Percentiles rank a stretch among this genome's conserved stretches.
Evolutionary conservation across 2,113 vertebrate species (phyloP).

Genomic region (Zosterops lateralis): DNA sequence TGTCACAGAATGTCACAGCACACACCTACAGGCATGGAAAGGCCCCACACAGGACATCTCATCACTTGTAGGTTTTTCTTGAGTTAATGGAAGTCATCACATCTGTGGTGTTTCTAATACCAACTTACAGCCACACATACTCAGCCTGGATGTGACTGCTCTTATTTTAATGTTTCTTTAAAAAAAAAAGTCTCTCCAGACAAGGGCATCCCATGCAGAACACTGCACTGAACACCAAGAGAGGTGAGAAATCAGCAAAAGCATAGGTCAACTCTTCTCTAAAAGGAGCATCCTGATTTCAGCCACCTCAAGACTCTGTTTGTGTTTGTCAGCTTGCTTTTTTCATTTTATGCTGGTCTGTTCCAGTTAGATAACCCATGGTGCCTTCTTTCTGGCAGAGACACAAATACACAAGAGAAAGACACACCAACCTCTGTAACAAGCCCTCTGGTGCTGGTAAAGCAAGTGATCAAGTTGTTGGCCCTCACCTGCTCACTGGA

Average conservation of each 20-base stretch:
- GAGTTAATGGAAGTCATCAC: background rate
- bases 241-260: background rate
- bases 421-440: background rate
- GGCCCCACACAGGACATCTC: background rate
- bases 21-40: accelerated
- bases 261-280: background rate
- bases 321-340: background rate
- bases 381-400: background rate
- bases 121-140: background rate
- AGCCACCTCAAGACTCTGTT: background rate
- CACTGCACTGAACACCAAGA: background rate
- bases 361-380: background rate
- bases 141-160: background rate
- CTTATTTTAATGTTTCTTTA: background rate
- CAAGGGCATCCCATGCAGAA: background rate
- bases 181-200: background rate
- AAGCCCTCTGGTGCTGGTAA: background rate
- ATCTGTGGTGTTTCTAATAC: background rate
- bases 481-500: background rate
- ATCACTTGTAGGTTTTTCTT: background rate
- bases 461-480: background rate
- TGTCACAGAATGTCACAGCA: background rate
- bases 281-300: background rate
- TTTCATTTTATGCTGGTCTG: background rate
- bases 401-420: background rate